Percentiles rank a stretch among this genome's conserved stretches.
Evolutionary conservation across 1,140 invertebrate genomes (phyloP).

Genomic region (Drosophila dunni): DNA sequence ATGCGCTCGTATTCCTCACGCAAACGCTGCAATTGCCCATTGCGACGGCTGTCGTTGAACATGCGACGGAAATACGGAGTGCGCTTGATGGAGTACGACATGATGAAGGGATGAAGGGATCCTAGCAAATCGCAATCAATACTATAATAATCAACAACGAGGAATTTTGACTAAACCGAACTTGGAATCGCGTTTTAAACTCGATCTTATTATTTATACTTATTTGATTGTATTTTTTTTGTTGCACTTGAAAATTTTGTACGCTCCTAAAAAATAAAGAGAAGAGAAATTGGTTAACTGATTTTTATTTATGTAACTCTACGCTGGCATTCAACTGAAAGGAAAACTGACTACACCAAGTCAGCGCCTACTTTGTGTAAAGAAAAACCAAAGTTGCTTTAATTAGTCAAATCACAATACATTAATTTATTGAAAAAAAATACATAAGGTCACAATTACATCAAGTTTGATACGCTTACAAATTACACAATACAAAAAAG

Average conservation of each 20-base stretch:
- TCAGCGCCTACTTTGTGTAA: background rate
- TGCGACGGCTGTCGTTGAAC: slow-evolving; percentile 69
- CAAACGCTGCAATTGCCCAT: slow-evolving; percentile 70
- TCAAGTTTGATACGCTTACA: slow-evolving; percentile 8
- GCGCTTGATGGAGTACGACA: slow-evolving; percentile 80
- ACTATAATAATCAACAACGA: no score
- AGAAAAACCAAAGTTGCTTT: background rate
- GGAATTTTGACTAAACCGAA: no score
- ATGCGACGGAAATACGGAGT: slow-evolving; percentile 74
- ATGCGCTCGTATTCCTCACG: slow-evolving; percentile 77
- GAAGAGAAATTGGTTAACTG: slow-evolving; percentile 24
- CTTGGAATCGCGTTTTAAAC: no score
- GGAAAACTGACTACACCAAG: no score
- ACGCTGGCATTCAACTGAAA: background rate
- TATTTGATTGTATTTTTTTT: slow-evolving; percentile 10
- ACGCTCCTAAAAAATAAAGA: slow-evolving; percentile 40
- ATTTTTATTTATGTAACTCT: slow-evolving; percentile 20
- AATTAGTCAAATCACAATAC: slow-evolving; percentile 7
- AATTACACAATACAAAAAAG: slow-evolving; percentile 15
- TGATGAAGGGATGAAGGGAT: no score
- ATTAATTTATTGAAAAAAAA: slow-evolving; percentile 1
- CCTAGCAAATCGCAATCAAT: no score
- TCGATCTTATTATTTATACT: no score
- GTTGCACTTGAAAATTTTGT: slow-evolving; percentile 57
- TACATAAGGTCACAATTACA: background rate